Evolutionary conservation across 2,113 vertebrate genomes (phyloP), one percentile per base, ranked within the genome.

Genomic region (Strix uralensis): DNA sequence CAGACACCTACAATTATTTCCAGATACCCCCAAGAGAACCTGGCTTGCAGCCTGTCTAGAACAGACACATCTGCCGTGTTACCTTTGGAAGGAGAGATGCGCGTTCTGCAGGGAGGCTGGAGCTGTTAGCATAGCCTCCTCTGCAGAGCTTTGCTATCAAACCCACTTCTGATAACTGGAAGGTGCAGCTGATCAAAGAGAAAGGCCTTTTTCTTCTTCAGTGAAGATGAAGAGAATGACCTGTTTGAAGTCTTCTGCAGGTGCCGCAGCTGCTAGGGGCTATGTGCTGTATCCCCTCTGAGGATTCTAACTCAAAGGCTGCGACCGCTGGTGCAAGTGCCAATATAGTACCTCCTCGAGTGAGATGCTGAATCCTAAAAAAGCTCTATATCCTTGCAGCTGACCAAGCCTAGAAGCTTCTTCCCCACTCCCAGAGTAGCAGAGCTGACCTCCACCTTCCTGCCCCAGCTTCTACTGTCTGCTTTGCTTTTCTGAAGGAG

Each of bases 1-100:
- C 97, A 97, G 94, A 73, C 34, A 90, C 63, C 82, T 55, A 47
- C 73, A 54, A 47, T 88, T 26, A 81, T 42, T 71, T 79, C 72
- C 92, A 94, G 92, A 71, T 30, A 72, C n/a, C 30, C 44, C 69
- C 21, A 40, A 61, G 70, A 92, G 52, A 29, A 34, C 36, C 92
- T 94, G 86, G 83, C 66, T 51, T 63, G 74, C 40, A 82, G 70
- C 40, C 74, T 77, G 1, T 29, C 88, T 79, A 78, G 21, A 82
- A 47, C 29, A 90, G 71, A 46, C 42, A 40, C 25, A 73, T 14
- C 67, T 66, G 47, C 0, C 5, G 47, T 49, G 63, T 26, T 79
- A 12, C 61, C 91, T 87, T 23, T 18, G 42, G 51, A 70, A 85
- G 49, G 36, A 38, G 44, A 69, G 62, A 22, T 32, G 38, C 49